Conservation (phyloP, 2,113 vertebrate genomes). For the Varanus salvator region DNA sequence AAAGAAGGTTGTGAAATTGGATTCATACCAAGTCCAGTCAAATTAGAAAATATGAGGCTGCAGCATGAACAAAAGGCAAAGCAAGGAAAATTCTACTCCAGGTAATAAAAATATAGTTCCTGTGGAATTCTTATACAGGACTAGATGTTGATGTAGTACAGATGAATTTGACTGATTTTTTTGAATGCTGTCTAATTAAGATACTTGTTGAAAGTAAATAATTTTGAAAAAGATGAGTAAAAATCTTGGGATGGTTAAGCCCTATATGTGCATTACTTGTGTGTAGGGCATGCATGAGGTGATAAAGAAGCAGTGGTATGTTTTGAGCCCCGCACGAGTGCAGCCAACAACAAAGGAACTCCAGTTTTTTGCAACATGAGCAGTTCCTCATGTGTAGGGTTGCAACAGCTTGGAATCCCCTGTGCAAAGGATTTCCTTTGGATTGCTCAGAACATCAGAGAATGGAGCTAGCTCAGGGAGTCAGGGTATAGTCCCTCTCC, state of each 20-base stretch:
- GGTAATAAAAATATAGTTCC: slow-evolving; percentile 76
- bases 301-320: not conserved
- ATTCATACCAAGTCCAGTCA: slow-evolving; percentile 98
- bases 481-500: not conserved
- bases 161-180: not conserved
- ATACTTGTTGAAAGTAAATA: not conserved
- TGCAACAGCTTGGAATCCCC: not conserved
- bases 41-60: slow-evolving; percentile 95
- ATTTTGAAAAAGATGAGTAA: not conserved
- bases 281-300: not conserved
- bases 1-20: slow-evolving; percentile 99
- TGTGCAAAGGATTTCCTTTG: not conserved
- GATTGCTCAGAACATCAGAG: not conserved
- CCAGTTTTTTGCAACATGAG: not conserved
- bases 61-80: slow-evolving; percentile 96
- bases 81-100: slow-evolving; percentile 96
- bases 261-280: not conserved
- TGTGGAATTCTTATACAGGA: not conserved
- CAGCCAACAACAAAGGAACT: not conserved
- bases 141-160: not conserved
- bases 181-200: not conserved
- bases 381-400: not conserved
- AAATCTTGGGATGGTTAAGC: not conserved
- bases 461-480: not conserved
- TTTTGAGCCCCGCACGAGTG: not conserved